A percentile compares a stretch with the other conserved stretches of the same genome.
phyloP scores from a whole-genome alignment of 2,113 vertebrate species.

The Pithys albifrons region DNA sequence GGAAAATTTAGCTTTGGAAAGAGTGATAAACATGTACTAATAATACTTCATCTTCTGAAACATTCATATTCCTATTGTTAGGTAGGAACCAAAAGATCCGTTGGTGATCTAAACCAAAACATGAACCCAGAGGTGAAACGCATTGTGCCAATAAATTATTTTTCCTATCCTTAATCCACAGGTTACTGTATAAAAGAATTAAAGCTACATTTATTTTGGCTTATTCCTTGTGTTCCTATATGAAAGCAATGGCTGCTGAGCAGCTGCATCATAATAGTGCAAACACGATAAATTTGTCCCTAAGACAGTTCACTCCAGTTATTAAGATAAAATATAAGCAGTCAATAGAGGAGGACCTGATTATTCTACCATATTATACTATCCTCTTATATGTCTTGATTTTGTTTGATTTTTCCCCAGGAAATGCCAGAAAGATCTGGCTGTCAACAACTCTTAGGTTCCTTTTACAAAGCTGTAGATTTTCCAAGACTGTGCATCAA shows the following conservation, averaged over 20 bases:
- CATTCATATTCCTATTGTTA: background rate
- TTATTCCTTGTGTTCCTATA: background rate
- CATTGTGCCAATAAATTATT: background rate
- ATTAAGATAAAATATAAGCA: conserved; percentile 4
- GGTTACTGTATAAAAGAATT: background rate
- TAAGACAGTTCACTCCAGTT: background rate
- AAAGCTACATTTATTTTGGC: background rate
- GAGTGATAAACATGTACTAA: background rate
- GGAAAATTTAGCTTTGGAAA: background rate
- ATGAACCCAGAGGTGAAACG: background rate
- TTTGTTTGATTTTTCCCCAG: conserved; percentile 28
- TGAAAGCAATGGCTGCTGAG: background rate
- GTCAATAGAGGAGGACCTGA: background rate
- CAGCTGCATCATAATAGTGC: background rate
- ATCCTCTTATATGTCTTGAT: background rate
- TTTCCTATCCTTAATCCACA: background rate
- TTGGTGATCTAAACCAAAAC: background rate
- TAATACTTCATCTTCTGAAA: background rate
- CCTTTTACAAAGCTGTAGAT: conserved; percentile 47
- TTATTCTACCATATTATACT: conserved; percentile 2
- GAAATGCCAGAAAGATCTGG: conserved; percentile 30
- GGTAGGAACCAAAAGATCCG: background rate
- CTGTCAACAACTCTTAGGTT: conserved; percentile 38
- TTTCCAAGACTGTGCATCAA: conserved; percentile 30
- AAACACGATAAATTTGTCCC: background rate